These are phyloP conservation scores for Bungarus multicinctus DNA, from an alignment of 2,113 vertebrate genomes.

Conservation along the genomic window DNA sequence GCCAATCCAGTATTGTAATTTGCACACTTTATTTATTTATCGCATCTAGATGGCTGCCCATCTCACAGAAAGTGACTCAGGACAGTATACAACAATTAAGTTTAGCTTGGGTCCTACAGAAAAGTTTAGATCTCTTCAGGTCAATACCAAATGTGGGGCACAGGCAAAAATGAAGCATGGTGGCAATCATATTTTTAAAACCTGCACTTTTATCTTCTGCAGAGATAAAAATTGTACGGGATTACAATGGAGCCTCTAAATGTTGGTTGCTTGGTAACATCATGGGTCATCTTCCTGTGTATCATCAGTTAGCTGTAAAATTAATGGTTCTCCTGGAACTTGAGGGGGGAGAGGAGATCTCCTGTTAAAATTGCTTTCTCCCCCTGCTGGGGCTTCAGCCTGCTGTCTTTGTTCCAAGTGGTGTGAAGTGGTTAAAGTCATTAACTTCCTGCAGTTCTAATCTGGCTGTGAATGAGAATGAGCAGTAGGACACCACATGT, in stretches of 20 bases:
- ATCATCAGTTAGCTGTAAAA: not conserved
- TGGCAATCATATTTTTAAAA: conserved; percentile 1
- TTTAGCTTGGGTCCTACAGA: not conserved
- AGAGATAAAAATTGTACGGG: conserved; percentile 17
- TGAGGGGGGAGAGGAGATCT: not conserved
- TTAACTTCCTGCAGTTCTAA: not conserved
- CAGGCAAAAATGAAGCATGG: not conserved
- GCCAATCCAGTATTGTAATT: no score
- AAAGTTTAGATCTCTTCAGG: not conserved
- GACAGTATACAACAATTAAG: not conserved
- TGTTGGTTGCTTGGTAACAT: conserved; percentile 24
- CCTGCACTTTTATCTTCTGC: not conserved
- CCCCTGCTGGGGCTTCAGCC: not conserved
- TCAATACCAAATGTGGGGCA: not conserved
- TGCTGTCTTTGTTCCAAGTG: not conserved
- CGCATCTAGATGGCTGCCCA: not conserved
- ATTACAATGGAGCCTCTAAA: not conserved
- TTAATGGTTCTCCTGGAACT: not conserved
- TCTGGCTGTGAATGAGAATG: not conserved
- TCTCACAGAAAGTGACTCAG: not conserved
- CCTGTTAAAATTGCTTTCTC: not conserved
- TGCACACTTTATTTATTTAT: not conserved
- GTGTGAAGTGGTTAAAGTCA: not conserved
- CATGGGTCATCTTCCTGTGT: not conserved
- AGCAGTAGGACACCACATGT: not conserved